A percentile compares a stretch with the other conserved stretches of the same genome.
Conservation (phyloP, 2,888 invertebrate genomes). For the Hirtodrosophila confusa region DNA sequence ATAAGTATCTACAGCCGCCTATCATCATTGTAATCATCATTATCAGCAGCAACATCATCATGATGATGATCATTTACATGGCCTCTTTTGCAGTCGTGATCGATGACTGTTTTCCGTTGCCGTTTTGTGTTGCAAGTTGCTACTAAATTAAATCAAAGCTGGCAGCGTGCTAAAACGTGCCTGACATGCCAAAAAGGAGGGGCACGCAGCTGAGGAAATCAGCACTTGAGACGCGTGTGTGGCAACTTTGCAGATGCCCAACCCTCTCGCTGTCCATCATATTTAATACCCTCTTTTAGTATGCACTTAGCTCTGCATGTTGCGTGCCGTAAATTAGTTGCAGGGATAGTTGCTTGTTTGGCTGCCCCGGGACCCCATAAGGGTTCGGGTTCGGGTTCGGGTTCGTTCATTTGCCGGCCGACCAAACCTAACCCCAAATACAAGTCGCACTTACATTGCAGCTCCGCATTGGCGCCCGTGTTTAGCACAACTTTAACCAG, state of each 20-base stretch:
- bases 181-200: constrained; percentile 66
- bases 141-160: constrained; percentile 79
- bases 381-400: too few relatives aligned
- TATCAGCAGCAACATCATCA: constrained; percentile 4
- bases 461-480: constrained; percentile 51
- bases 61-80: constrained; percentile 14
- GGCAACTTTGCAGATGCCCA: constrained; percentile 13
- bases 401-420: constrained; percentile 10
- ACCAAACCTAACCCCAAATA: constrained; percentile 6
- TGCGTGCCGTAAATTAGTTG: constrained; percentile 75
- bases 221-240: constrained; percentile 72
- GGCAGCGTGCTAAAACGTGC: constrained; percentile 80
- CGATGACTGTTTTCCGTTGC: constrained; percentile 63
- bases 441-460: constrained; percentile 2
- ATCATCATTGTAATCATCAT: constrained; percentile 11
- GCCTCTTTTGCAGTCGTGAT: constrained; percentile 53
- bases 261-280: not conserved
- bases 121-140: constrained; percentile 55
- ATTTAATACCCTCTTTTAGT: constrained; percentile 23
- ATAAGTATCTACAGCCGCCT: constrained; percentile 23
- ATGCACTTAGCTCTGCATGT: constrained; percentile 53
- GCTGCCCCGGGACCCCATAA: constrained; percentile 38
- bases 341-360: constrained; percentile 21
- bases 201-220: constrained; percentile 58
- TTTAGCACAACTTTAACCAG: constrained; percentile 50